Conservation (phyloP, 1,140 invertebrate species). For the Cardiocondyla obscurior region DNA sequence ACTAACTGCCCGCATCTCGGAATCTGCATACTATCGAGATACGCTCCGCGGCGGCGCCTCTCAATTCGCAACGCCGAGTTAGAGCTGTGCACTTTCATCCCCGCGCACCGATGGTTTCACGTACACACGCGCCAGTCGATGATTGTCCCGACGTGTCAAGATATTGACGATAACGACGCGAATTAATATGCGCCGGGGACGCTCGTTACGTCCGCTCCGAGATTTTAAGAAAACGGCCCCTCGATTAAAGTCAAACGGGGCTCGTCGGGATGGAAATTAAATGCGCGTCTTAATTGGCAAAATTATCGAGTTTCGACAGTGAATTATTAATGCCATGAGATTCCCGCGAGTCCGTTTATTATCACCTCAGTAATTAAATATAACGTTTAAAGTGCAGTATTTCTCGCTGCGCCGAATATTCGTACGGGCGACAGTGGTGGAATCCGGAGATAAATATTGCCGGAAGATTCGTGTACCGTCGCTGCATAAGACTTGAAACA, state of each 20-base stretch:
- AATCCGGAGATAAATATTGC: neutral
- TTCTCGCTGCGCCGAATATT: neutral
- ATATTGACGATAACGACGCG: conserved; percentile 8
- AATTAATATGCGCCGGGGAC: neutral
- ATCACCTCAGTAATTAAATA: neutral
- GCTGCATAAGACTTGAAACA: neutral
- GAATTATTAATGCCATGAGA: neutral
- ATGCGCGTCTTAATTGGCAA: neutral
- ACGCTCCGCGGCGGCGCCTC: conserved; percentile 50
- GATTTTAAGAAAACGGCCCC: neutral
- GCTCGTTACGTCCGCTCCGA: neutral
- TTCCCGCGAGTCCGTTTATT: neutral
- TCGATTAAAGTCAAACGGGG: conserved; percentile 6
- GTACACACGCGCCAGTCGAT: neutral
- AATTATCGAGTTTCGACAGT: neutral
- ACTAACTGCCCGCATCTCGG: conserved; percentile 74
- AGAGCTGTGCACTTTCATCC: neutral
- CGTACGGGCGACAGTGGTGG: neutral
- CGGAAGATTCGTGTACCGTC: neutral
- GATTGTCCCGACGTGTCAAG: conserved; percentile 5
- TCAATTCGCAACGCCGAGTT: conserved; percentile 41
- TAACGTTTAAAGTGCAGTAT: neutral
- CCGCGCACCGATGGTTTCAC: neutral
- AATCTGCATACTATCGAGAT: conserved; percentile 78
- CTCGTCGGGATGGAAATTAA: neutral